These are phyloP conservation scores for Pungitius pungitius DNA, from an alignment of 2,113 vertebrate species.

Conservation along the genomic window DNA sequence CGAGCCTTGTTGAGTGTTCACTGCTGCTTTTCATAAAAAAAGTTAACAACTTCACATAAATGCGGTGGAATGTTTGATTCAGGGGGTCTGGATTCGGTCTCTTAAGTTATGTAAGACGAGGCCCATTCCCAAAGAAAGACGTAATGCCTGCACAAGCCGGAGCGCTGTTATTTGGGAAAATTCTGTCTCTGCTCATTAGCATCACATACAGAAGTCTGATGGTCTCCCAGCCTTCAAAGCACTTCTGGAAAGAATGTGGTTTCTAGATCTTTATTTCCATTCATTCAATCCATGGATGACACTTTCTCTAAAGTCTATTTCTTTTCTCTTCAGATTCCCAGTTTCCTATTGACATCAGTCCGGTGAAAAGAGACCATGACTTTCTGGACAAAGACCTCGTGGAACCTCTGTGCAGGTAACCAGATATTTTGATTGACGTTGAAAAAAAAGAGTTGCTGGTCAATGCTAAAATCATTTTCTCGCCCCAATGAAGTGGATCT, in stretches of 20 bases:
- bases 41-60: constrained; percentile 66
- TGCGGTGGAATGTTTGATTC: constrained; percentile 68
- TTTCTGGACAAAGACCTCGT: constrained; percentile 98
- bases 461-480: constrained; percentile 19
- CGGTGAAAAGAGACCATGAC: constrained; percentile 97
- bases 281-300: constrained; percentile 25
- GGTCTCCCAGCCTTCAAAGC: constrained; percentile 42
- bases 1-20: constrained; percentile 43
- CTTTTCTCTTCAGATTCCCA: constrained; percentile 85
- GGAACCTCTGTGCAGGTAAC: constrained; percentile 97
- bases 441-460: not conserved
- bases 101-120: constrained; percentile 73
- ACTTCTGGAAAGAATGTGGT: constrained; percentile 63
- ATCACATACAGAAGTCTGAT: constrained; percentile 57
- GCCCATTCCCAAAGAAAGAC: constrained; percentile 58
- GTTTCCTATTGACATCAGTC: constrained; percentile 94
- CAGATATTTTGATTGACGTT: constrained; percentile 1
- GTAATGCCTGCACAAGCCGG: constrained; percentile 70
- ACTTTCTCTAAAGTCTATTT: constrained; percentile 8
- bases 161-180: constrained; percentile 58
- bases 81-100: constrained; percentile 62
- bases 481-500: not conserved
- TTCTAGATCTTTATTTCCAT: constrained; percentile 38
- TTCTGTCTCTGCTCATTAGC: constrained; percentile 69
- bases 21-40: constrained; percentile 67